A percentile compares a stretch with the other conserved stretches of the same genome.
These are phyloP conservation scores for Apocheima hispidaria DNA, from an alignment of 2,888 invertebrate species.

Conservation along the genomic window DNA sequence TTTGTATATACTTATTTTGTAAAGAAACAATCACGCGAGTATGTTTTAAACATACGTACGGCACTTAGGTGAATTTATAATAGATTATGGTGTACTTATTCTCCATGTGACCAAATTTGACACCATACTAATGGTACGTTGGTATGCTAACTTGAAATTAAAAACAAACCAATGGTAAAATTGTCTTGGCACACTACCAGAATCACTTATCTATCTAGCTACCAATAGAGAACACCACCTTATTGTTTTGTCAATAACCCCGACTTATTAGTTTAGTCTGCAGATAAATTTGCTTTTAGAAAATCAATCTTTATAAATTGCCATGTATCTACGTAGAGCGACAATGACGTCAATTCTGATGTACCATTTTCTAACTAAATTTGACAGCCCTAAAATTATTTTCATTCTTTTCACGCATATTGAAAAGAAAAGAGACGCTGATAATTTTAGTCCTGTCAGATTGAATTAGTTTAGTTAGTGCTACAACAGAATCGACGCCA, in stretches of 20 bases:
- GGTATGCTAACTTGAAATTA: background rate
- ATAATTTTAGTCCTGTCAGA: too few species aligned
- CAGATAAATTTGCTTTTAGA: background rate
- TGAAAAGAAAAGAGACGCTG: too few species aligned
- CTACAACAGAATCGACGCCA: too few species aligned
- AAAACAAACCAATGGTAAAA: background rate
- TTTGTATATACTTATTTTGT: constrained; percentile 15
- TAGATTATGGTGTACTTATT: constrained; percentile 48
- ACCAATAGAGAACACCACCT: background rate
- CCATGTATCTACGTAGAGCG: too few species aligned
- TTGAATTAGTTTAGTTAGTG: too few species aligned
- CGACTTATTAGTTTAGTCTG: background rate
- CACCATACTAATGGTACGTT: constrained; percentile 40
- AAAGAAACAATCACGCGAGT: constrained; percentile 26
- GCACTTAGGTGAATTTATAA: constrained; percentile 51
- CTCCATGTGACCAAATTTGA: constrained; percentile 79
- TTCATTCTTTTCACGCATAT: too few species aligned
- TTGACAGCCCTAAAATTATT: too few species aligned
- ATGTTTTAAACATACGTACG: constrained; percentile 21
- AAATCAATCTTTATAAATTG: background rate
- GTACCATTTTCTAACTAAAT: too few species aligned
- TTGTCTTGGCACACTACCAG: background rate
- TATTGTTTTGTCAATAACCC: background rate
- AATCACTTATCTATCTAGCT: background rate
- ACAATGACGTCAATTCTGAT: too few species aligned